Evolutionary conservation across 2,797 vertebrate species (phyloP), one percentile per base, ranked within the genome.

Genomic region (Epinephelus coioides): DNA sequence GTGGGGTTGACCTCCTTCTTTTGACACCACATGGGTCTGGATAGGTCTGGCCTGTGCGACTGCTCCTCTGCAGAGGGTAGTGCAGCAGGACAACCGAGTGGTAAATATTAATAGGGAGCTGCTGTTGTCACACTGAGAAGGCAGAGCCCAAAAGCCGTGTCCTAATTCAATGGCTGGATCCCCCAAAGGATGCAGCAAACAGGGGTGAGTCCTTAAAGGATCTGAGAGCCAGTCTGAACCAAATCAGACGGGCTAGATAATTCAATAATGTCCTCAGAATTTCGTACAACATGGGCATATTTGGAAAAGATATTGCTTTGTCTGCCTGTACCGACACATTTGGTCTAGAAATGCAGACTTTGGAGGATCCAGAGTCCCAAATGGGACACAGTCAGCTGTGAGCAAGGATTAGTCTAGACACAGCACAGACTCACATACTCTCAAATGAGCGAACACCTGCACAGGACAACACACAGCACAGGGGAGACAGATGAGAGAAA

Each of bases 71-170:
- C 56, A 69, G 61, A 73, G 51, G 69, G 18, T n/a, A 18, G 67
- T 44, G 51, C 54, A 55, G 55, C 47, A 27, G 44, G 69, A 80
- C 44, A 71, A 44, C 27, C 50, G 51, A 72, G 74, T 75, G 53
- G 73, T 93, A 91, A 92, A 91, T 92, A 90, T 91, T 93, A 78
- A 94, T 87, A 85, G 83, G 84, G 77, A 79, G 78, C 90, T 91
- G 84, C 73, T 92, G 84, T 85, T 69, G 60, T 68, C 47, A 19
- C 19, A 61, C 70, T 62, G 60, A 78, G 13, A 11, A 63, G 40
- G 55, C 43, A 44, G 51, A 43, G 40, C 40, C 44, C 21, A 40
- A 53, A 77, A 60, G 12, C 19, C 57, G 38, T 18, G 27, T 71
- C 64, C 53, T 54, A 55, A 69, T 40, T 80, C 23, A 67, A 54